phyloP scores from a whole-genome alignment of 1,140 invertebrate species.

The Diorhabda carinulata region DNA sequence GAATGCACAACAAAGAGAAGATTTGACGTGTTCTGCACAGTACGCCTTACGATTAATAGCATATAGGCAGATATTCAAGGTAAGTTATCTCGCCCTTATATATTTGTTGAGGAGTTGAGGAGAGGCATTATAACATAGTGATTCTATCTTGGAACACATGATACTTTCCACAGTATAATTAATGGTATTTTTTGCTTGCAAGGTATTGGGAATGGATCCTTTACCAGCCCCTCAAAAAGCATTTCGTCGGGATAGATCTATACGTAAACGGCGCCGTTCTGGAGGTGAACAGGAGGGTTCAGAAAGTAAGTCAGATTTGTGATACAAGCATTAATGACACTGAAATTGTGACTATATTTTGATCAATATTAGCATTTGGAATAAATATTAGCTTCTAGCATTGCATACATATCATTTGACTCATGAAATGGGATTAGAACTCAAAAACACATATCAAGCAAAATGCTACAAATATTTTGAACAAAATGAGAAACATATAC shows the following conservation, averaged over 20 bases:
- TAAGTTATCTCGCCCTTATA: slow-evolving; percentile 35
- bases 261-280: slow-evolving; percentile 52
- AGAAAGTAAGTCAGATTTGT: slow-evolving; percentile 43
- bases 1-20: slow-evolving; percentile 87
- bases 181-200: background rate
- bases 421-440: too few relatives aligned
- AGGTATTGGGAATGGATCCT: slow-evolving; percentile 69
- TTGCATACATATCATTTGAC: too few relatives aligned
- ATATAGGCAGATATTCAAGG: slow-evolving; percentile 95
- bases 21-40: slow-evolving; percentile 92
- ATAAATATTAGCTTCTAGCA: too few relatives aligned
- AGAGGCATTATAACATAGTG: too few relatives aligned
- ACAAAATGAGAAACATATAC: too few relatives aligned
- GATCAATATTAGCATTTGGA: too few relatives aligned
- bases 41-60: slow-evolving; percentile 89
- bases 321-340: too few relatives aligned
- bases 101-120: background rate
- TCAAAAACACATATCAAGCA: too few relatives aligned
- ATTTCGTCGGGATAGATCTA: slow-evolving; percentile 52
- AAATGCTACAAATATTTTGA: too few relatives aligned
- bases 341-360: too few relatives aligned
- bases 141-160: background rate
- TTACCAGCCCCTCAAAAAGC: slow-evolving; percentile 60
- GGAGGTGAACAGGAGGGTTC: slow-evolving; percentile 50
- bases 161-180: background rate